phyloP scores from a whole-genome alignment of 2,113 vertebrate genomes.

The Eulemur macaco region DNA sequence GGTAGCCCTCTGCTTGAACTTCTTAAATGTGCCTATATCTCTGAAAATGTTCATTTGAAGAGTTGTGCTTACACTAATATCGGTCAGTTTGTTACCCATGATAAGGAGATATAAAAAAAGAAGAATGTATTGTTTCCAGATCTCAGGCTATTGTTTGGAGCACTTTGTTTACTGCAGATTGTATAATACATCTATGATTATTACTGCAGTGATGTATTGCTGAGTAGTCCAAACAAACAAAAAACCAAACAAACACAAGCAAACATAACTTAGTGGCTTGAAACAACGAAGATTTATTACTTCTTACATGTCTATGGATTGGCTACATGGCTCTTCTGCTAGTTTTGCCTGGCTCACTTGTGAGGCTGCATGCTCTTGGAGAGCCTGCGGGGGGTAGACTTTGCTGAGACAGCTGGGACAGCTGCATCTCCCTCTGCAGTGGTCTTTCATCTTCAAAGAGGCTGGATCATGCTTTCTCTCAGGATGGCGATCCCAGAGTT shows the following conservation, averaged over 20 bases:
- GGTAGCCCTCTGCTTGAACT: neutral
- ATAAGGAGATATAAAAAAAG: neutral
- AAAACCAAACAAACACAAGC: neutral
- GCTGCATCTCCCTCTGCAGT: neutral
- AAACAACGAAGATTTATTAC: neutral
- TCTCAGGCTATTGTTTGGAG: neutral
- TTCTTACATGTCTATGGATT: neutral
- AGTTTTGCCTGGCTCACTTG: neutral
- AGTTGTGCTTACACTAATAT: neutral
- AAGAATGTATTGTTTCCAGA: neutral
- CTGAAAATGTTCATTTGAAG: slow-evolving; percentile 1
- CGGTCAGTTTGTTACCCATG: neutral
- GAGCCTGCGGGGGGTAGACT: neutral
- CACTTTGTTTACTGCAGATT: neutral
- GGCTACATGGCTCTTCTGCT: neutral
- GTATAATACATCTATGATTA: neutral
- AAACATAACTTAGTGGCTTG: neutral
- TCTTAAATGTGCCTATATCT: neutral
- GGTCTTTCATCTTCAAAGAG: neutral
- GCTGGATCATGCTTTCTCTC: neutral
- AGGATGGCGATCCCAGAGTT: neutral
- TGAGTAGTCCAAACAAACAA: neutral
- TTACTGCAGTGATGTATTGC: neutral
- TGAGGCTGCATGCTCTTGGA: neutral
- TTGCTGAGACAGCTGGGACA: neutral